phyloP scores from a whole-genome alignment of 2,888 invertebrate genomes.

The Heliconius ismenius region DNA sequence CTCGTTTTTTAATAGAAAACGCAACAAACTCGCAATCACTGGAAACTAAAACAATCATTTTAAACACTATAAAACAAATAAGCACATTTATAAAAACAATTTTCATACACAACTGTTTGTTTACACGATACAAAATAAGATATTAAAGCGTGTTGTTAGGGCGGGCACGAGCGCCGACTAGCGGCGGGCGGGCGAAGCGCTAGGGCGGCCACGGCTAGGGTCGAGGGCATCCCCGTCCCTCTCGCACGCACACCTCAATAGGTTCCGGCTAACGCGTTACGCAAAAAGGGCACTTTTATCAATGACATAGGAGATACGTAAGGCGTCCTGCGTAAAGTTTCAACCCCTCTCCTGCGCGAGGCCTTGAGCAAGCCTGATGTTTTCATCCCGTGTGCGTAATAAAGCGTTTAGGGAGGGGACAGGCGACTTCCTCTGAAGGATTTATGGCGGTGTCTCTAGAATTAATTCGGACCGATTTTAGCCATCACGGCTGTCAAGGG shows the following conservation, averaged over 20 bases:
- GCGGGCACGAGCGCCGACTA: slow-evolving; percentile 77
- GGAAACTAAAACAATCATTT: slow-evolving; percentile 35
- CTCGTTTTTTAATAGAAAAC: slow-evolving; percentile 34
- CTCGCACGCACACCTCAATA: slow-evolving; percentile 67
- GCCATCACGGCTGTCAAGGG: slow-evolving; percentile 54
- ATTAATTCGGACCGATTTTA: slow-evolving; percentile 74
- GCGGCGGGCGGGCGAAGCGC: slow-evolving; percentile 64
- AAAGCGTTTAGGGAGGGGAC: slow-evolving; percentile 77
- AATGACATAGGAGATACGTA: slow-evolving; percentile 73
- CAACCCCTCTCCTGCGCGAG: slow-evolving; percentile 58
- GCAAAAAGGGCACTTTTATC: slow-evolving; percentile 78
- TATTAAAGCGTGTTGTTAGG: slow-evolving; percentile 69
- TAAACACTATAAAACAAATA: slow-evolving; percentile 51
- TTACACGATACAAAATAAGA: slow-evolving; percentile 71
- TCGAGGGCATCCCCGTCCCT: slow-evolving; percentile 61
- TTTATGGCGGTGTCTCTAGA: slow-evolving; percentile 75
- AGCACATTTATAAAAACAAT: slow-evolving; percentile 46
- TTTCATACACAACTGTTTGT: slow-evolving; percentile 69
- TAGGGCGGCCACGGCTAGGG: slow-evolving; percentile 64
- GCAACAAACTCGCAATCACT: slow-evolving; percentile 35
- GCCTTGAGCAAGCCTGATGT: slow-evolving; percentile 78
- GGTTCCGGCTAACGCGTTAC: slow-evolving; percentile 62
- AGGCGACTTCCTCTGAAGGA: slow-evolving; percentile 76
- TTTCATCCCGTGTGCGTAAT: slow-evolving; percentile 79
- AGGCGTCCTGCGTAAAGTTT: slow-evolving; percentile 44